Conservation (phyloP, 37 sponge, comb jelly and placozoan genomes). For the Aplysina aerophoba region DNA sequence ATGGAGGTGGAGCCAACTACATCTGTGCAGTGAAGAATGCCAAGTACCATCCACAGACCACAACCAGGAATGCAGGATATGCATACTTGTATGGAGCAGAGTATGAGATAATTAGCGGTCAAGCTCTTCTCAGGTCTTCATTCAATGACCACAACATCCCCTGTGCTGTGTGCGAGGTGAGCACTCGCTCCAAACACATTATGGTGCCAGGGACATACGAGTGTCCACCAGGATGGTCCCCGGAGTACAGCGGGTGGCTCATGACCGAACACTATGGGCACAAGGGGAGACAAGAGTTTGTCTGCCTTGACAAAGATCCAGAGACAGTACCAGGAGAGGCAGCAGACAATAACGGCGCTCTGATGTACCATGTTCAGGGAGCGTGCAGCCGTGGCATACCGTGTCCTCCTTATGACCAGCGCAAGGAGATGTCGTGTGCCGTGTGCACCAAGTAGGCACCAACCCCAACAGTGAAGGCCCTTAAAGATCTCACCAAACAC, state of each 20-base stretch:
- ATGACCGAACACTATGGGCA: conserved; percentile 29
- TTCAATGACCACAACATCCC: conserved; percentile 42
- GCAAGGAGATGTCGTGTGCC: conserved; percentile 57
- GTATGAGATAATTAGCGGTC: conserved; percentile 16
- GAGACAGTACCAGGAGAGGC: conserved; percentile 27
- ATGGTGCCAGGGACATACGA: conserved; percentile 56
- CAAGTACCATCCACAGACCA: conserved; percentile 15
- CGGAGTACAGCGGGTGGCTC: conserved; percentile 65
- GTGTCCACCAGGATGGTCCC: conserved; percentile 47
- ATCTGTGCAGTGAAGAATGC: conserved; percentile 14
- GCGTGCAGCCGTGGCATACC: conserved; percentile 41
- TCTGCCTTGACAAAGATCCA: conserved; percentile 57
- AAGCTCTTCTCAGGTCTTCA: neutral
- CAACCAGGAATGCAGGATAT: neutral
- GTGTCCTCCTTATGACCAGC: conserved; percentile 49
- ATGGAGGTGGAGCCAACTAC: conserved; percentile 31
- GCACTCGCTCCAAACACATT: conserved; percentile 17
- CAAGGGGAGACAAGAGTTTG: conserved; percentile 24
- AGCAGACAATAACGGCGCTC: conserved; percentile 23
- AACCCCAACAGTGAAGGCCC: no score
- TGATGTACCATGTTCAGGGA: conserved; percentile 46
- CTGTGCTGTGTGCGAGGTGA: conserved; percentile 62
- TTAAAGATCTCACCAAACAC: no score
- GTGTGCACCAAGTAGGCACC: conserved; percentile 49
- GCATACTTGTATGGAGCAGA: conserved; percentile 38